phyloP scores from a whole-genome alignment of 2,113 vertebrate species.

The Odocoileus hemionus region DNA sequence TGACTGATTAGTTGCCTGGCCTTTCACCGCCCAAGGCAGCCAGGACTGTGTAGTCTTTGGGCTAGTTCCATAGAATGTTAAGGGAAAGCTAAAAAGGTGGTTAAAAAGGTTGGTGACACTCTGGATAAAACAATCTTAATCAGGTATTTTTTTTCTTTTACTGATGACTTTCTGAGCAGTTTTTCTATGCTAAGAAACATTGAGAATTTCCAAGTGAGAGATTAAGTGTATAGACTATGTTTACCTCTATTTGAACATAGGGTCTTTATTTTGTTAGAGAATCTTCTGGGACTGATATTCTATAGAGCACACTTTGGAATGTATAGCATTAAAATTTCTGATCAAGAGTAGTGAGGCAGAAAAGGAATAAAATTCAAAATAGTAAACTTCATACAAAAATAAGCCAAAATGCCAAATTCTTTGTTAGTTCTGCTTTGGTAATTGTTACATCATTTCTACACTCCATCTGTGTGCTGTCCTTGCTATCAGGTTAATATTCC shows the following conservation, averaged over 20 bases:
- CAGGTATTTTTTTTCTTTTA: not conserved
- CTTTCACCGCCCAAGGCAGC: not conserved
- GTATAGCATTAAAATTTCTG: not conserved
- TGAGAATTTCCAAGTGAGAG: not conserved
- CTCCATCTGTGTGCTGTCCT: not conserved
- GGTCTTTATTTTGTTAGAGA: not conserved
- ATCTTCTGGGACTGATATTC: not conserved
- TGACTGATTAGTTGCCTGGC: conserved; percentile 13
- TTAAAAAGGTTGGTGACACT: not conserved
- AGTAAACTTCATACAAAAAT: not conserved
- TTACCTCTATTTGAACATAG: not conserved
- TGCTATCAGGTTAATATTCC: not conserved
- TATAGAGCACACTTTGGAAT: not conserved
- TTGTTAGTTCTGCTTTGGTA: not conserved
- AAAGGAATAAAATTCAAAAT: not conserved
- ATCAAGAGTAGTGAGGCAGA: not conserved
- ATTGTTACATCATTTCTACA: not conserved
- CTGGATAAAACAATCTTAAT: not conserved
- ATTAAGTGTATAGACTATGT: not conserved
- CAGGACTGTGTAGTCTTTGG: not conserved
- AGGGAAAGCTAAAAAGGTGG: not conserved
- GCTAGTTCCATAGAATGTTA: not conserved
- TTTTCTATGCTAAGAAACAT: not conserved
- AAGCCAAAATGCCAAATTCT: not conserved
- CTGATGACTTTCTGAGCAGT: not conserved